Percentiles rank a stretch among this genome's conserved stretches.
These are phyloP conservation scores for Pocillopora verrucosa DNA, from an alignment of 64 coral and sea anemone genomes.

Conservation along the genomic window DNA sequence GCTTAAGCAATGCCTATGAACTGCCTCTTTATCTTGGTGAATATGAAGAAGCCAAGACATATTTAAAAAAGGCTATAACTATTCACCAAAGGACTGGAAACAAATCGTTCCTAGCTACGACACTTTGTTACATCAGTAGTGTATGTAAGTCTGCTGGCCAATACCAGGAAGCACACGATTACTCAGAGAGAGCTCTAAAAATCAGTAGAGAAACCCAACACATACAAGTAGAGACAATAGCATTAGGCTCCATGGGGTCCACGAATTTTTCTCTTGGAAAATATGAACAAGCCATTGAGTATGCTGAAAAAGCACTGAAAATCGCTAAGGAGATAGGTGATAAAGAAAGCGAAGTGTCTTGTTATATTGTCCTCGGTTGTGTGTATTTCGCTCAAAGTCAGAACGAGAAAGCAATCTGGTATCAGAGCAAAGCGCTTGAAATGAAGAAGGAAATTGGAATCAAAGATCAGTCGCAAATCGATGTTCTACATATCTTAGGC, in stretches of 20 bases:
- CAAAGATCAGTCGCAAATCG: not conserved
- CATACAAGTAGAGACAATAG: no score
- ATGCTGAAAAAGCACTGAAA: not conserved
- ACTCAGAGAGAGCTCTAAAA: no score
- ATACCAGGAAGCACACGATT: no score
- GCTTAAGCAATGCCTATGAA: no score
- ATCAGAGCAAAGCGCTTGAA: not conserved
- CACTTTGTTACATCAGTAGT: no score
- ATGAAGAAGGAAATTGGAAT: not conserved
- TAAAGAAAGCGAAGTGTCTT: not conserved
- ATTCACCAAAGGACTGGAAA: no score
- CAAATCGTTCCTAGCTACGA: no score
- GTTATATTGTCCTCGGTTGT: not conserved
- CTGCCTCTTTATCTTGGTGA: no score
- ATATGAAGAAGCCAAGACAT: no score
- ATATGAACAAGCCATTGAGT: not conserved
- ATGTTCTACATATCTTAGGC: not conserved
- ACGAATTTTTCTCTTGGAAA: not conserved
- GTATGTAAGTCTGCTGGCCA: no score
- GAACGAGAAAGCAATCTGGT: not conserved
- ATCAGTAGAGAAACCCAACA: no score
- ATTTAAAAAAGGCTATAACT: no score
- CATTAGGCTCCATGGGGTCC: not conserved
- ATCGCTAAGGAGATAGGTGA: constrained; percentile 5
- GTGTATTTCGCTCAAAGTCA: not conserved